phyloP scores from a whole-genome alignment of 2,113 vertebrate genomes.

The Corythaixoides concolor region DNA sequence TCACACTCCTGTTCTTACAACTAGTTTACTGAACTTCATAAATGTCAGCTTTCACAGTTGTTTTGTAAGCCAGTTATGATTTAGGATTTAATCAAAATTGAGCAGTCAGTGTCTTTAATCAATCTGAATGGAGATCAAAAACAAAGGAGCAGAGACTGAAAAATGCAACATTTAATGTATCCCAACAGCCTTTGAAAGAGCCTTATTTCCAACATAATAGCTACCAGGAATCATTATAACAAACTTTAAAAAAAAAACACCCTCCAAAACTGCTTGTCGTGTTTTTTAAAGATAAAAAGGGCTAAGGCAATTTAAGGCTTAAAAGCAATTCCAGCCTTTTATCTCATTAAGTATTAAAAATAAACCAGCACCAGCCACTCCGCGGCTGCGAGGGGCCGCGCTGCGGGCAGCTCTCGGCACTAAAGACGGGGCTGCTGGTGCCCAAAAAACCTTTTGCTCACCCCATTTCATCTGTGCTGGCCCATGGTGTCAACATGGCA shows the following conservation, averaged over 20 bases:
- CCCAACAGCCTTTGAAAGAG: background rate
- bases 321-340: constrained; percentile 42
- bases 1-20: constrained; percentile 75
- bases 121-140: constrained; percentile 49
- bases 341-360: constrained; percentile 39
- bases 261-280: background rate
- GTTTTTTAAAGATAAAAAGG: constrained; percentile 30
- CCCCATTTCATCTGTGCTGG: fast-evolving
- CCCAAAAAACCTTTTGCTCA: fast-evolving
- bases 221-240: constrained; percentile 38
- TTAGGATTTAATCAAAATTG: constrained; percentile 76
- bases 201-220: constrained; percentile 21
- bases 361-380: background rate
- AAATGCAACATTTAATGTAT: background rate
- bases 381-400: fast-evolving
- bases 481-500: fast-evolving
- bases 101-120: constrained; percentile 76
- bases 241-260: background rate
- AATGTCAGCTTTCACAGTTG: constrained; percentile 68
- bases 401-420: fast-evolving
- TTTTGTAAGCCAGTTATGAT: constrained; percentile 68
- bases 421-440: fast-evolving
- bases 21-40: constrained; percentile 72
- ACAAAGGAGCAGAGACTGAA: background rate
- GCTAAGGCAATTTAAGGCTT: background rate